Evolutionary conservation across 2,113 vertebrate genomes (phyloP), one percentile per base, ranked within the genome.

Genomic region (Urocitellus parryii): DNA sequence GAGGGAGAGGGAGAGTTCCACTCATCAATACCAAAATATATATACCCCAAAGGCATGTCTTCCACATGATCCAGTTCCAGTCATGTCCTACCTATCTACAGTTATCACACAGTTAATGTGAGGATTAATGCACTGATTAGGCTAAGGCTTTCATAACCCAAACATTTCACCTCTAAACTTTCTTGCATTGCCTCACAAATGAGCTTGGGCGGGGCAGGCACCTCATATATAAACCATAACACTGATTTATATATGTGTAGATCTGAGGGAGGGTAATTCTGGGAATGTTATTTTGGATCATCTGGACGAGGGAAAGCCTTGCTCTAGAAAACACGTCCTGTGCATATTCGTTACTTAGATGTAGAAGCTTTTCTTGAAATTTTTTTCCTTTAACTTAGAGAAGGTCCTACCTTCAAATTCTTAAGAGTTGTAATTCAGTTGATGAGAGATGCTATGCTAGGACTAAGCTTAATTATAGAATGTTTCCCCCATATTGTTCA

Each of bases 341-440:
- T 65, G n/a, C 42, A 2, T 42, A 39, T 48, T 6, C 67, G 32
- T 51, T 79, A 14, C 73, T 86, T 68, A 1, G 5, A 13, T 45
- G 32, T 70, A 51, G 22, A 61, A 65, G 13, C 56, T 76, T 20
- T 37, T 74, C 29, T 94, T 74, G 53, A 27, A 27, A 18, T 4
- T 92, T 93, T 93, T 68, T 58, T 20, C 42, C 12, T 84, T 84
- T 37, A 90, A 74, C 61, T 63, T 45, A 24, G 20, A 80, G n/a
- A n/a, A 94, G 42, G 73, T 8, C 8, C 63, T 67, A 5, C 10
- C 42, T 94, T 94, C 45, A 73, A 78, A 70, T 95, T 96, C 91
- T 94, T 58, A 65, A 61, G 88, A 20, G 96, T 76, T 58, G 58
- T 13, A 78, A 32, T 42, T 65, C 42, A 56, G n/a, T 14, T 74